Evolutionary conservation across 1,140 invertebrate species (phyloP), one percentile per base, ranked within the genome.

Genomic region (Archivesica marissinica): DNA sequence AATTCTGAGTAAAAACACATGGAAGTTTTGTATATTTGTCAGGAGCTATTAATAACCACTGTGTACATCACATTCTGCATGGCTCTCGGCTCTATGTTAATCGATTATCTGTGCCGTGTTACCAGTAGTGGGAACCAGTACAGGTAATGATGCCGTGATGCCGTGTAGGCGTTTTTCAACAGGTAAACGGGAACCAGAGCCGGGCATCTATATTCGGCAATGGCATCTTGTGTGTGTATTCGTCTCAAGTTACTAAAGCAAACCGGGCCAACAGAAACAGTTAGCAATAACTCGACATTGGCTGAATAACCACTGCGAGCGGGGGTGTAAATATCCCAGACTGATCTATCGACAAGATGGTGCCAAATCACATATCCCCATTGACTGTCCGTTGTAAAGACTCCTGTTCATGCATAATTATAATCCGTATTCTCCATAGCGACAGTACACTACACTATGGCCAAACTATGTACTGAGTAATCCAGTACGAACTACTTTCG

Each of bases 231-330:
- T 77, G 52, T 56, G 70, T 61, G 28, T 75, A 59, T 56, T 68
- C 80, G 68, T 83, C 80, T 85, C 72, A 74, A 41, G 64, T 85
- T 85, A 76, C 81, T 74, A 50, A 72, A 77, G 82, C 56, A 44
- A 78, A 77, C 61, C 82, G 75, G 82, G 82, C 64, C 82, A 85
- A 85, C 82, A 85, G 82, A 85, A 56, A 85, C 68, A 77, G 61
- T 41, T 38, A 85, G 61, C 68, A 75, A 74, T 61, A 38, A 52
- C 54, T 39, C 38, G 47, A 41, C 68, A 75, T 38, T 66, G 61
- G 54, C 35, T 70, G 41, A 64, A 59, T 33, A 83, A 64, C 47
- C 35, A 81, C 59, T 68, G 78, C 23, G 33, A 81, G 78, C 41
- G 35, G 78, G 39, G 44, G 23, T 30, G 47, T 56, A 56, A 50